Percentiles rank a stretch among this genome's conserved stretches.
These are phyloP conservation scores for Synaphobranchus kaupii DNA, from an alignment of 2,797 vertebrate genomes.

Conservation along the genomic window DNA sequence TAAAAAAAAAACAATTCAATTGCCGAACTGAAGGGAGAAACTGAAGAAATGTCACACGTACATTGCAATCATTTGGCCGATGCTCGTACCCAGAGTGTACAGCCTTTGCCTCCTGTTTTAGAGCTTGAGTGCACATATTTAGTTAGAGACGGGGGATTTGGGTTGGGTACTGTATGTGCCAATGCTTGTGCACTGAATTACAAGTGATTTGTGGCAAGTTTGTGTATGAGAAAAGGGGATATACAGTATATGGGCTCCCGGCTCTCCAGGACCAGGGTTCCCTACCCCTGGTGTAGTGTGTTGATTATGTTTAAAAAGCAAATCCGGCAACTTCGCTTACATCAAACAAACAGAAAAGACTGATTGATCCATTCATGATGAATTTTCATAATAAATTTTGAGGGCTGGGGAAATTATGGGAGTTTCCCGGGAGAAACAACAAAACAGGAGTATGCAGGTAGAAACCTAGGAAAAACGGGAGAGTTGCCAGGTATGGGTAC, in stretches of 20 bases:
- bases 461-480: too few species aligned
- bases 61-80: neutral
- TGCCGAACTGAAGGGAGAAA: neutral
- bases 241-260: neutral
- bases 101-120: neutral
- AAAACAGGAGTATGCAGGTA: too few species aligned
- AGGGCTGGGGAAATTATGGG: too few species aligned
- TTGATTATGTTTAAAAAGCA: too few species aligned
- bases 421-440: too few species aligned
- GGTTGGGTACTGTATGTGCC: neutral
- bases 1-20: slow-evolving; percentile 15
- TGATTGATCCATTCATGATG: too few species aligned
- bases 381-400: too few species aligned
- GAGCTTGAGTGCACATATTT: neutral
- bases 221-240: neutral
- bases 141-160: neutral
- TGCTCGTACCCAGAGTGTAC: neutral
- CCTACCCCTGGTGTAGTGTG: too few species aligned
- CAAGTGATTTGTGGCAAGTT: neutral
- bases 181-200: neutral
- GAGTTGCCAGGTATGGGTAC: too few species aligned
- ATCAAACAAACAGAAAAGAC: too few species aligned
- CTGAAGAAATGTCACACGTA: neutral
- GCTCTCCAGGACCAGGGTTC: too few species aligned
- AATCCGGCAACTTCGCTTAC: too few species aligned